Evolutionary conservation across 2,888 invertebrate species (phyloP), one percentile per base, ranked within the genome.

Genomic region (Aphodius granarius): DNA sequence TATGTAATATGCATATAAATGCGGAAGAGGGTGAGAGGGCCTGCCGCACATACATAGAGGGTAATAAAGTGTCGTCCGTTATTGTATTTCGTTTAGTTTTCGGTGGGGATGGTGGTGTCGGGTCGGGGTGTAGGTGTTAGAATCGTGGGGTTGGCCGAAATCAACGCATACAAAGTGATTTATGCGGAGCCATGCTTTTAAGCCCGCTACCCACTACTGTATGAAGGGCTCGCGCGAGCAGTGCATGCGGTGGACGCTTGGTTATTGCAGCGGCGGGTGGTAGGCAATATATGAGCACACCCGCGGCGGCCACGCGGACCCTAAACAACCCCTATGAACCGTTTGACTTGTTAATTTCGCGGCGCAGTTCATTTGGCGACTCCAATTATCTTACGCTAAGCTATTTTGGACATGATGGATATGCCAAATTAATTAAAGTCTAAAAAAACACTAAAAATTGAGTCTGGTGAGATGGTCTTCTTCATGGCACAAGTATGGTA

Each of bases 111-210:
- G n/a, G 43, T 43, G 43, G 43, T 43, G 6, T 3, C 9, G 43
- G 9, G 43, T 43, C 6, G 43, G 43, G 43, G 43, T 13, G 43
- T 43, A 43, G 43, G 43, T 43, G 43, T 43, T 43, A 43, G 43
- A 43, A 43, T 23, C 43, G 43, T 43, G 43, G 43, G 43, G 43
- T 73, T 63, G 76, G 73, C 78, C 75, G 78, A 80, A 81, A 80
- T 81, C 81, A 81, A 80, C 81, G 43, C 43, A 81, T 80, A 80
- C 76, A 79, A 78, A 79, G 81, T 81, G 81, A 81, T 81, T 81
- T 81, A 81, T 81, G 80, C 43, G 43, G 43, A 23, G 9, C 78
- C 75, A 76, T 77, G 77, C 78, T 78, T n/a, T 79, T 81, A 81
- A 80, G 79, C 80, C 77, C 77, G 78, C 78, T 78, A 78, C 43